Conservation (phyloP, 2,113 vertebrate genomes). For the Clupea harengus region DNA sequence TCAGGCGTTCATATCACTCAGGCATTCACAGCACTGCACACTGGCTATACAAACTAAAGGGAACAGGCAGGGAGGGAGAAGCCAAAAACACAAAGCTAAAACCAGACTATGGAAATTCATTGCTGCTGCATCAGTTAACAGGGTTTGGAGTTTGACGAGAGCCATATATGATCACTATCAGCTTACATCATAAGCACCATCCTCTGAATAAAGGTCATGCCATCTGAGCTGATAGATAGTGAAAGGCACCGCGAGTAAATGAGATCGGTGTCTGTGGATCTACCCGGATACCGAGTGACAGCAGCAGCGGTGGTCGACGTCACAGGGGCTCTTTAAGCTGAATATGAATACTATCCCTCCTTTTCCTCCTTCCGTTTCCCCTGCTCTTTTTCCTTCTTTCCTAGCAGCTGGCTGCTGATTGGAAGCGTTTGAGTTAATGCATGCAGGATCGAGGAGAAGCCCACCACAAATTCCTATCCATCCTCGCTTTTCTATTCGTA, state of each 20-base stretch:
- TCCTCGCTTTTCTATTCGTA: slow-evolving; percentile 39
- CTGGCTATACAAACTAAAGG: neutral
- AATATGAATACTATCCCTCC: neutral
- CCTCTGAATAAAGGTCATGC: neutral
- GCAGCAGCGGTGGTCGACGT: neutral
- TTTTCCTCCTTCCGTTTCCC: neutral
- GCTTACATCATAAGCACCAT: neutral
- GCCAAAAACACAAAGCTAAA: neutral
- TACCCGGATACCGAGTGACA: neutral
- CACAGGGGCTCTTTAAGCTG: neutral
- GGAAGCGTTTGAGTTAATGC: slow-evolving; percentile 46
- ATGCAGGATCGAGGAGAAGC: slow-evolving; percentile 21
- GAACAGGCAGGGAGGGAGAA: neutral
- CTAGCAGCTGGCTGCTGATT: slow-evolving; percentile 41
- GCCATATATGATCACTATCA: neutral
- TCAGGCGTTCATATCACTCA: neutral
- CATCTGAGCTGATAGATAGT: no score
- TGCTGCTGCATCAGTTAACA: neutral
- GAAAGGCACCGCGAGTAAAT: no score
- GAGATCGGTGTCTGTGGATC: neutral
- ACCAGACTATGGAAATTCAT: neutral
- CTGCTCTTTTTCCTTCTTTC: slow-evolving; percentile 18
- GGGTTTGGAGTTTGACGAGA: no score
- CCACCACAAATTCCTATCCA: slow-evolving; percentile 34
- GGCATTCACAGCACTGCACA: neutral